A percentile compares a stretch with the other conserved stretches of the same genome.
Conservation (phyloP, 1,140 invertebrate species). For the Cydia fagiglandana region DNA sequence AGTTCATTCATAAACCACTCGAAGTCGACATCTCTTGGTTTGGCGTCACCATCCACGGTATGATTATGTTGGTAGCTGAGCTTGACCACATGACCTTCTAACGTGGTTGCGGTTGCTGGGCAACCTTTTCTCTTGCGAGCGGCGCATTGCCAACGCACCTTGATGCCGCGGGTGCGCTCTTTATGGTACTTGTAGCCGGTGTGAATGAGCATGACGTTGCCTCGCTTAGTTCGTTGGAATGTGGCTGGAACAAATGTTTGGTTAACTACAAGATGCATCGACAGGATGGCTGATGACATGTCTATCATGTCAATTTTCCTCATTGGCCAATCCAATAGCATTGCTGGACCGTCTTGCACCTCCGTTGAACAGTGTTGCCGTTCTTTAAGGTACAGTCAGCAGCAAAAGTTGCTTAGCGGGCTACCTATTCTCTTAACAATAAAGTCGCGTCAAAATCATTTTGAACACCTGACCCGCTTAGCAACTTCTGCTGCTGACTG, state of each 20-base stretch:
- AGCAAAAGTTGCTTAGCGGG: too few relatives aligned
- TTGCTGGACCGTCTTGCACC: too few relatives aligned
- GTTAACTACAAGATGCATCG: neutral
- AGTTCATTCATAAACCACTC: too few relatives aligned
- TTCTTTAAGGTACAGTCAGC: too few relatives aligned
- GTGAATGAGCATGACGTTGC: neutral
- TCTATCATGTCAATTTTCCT: too few relatives aligned
- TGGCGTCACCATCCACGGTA: neutral
- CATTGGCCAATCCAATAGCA: too few relatives aligned
- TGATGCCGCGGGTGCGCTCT: neutral
- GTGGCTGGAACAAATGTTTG: slow-evolving; percentile 4
- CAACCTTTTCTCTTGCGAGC: slow-evolving; percentile 34
- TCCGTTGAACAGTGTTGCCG: too few relatives aligned
- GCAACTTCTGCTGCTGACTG: too few relatives aligned
- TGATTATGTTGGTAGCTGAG: neutral
- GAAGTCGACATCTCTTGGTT: neutral
- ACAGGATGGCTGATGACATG: too few relatives aligned
- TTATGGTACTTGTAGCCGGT: neutral
- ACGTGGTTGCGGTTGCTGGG: slow-evolving; percentile 30
- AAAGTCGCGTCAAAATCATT: too few relatives aligned
- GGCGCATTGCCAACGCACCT: slow-evolving; percentile 23
- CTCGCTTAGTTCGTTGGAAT: neutral
- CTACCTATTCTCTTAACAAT: too few relatives aligned
- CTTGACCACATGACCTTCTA: slow-evolving; percentile 6
- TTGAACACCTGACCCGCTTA: too few relatives aligned